Evolutionary conservation across 2,888 invertebrate genomes (phyloP), one percentile per base, ranked within the genome.

Genomic region (Rhogogaster chlorosoma): DNA sequence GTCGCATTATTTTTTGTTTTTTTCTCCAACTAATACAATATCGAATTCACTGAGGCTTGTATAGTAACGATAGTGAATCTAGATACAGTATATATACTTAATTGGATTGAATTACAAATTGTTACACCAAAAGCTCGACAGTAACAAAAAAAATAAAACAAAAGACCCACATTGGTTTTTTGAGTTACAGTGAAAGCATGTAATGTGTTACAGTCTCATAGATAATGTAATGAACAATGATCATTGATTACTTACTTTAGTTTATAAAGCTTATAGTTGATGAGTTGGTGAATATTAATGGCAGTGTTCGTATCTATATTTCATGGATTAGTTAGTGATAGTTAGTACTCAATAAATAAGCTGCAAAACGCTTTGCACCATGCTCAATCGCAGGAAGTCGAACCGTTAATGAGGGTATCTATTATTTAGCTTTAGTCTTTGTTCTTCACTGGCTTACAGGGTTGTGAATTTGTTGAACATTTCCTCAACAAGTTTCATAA

Each of bases 271-370:
- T 49, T 83, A 49, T 61, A 83, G 12, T 42, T 83, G 29, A 83
- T 32, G 71, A 83, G 36, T 57, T 83, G 12, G 15, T 70, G 70
- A 71, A 61, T 83, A 53, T 49, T 45, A 83, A 71, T 83, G 83
- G 83, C 83, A 83, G 83, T 83, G 83, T 71, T 83, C 12, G 71
- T 70, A 49, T 83, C n/a, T 71, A 38, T 57, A 82, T 18, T 29
- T 42, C 38, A 67, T 22, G 70, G 67, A 49, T 36, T 71, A 71
- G 67, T 67, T n/a, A n/a, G n/a, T n/a, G n/a, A 32, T 61, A 38
- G 22, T 29, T 67, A 83, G 42, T 83, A 71, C 18, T 83, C 49
- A 45, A 53, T 71, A 83, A 83, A 71, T 83, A 71, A 49, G 29
- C 53, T 53, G 71, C 32, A 22, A 71, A 83, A 45, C 42, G 15